Evolutionary conservation across 1,140 invertebrate species (phyloP).

Genomic region (Drosophila bipectinata): DNA sequence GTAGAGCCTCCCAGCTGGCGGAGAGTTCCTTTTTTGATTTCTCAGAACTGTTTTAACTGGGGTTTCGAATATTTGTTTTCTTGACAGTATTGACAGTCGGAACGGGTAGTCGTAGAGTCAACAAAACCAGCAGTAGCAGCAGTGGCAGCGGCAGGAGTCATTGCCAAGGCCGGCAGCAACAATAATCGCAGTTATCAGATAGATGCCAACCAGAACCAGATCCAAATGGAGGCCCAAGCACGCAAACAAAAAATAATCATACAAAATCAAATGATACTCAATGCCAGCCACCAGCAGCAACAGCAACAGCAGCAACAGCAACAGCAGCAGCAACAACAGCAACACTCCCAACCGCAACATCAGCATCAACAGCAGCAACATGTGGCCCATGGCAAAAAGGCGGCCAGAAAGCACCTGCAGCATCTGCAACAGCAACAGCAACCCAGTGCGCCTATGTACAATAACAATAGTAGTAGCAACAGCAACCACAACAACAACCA

Average conservation of each 20-base stretch:
- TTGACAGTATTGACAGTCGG: conserved; percentile 83
- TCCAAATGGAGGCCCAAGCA: conserved; percentile 64
- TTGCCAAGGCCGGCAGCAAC: conserved; percentile 55
- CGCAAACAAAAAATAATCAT: conserved; percentile 83
- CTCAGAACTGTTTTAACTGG: conserved; percentile 32
- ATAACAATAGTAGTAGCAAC: conserved; percentile 62
- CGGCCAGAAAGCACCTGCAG: conserved; percentile 56
- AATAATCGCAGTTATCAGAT: conserved; percentile 72
- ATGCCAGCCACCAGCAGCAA: conserved; percentile 72
- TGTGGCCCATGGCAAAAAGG: conserved; percentile 36
- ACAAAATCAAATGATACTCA: conserved; percentile 83
- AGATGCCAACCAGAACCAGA: conserved; percentile 70
- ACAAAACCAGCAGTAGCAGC: conserved; percentile 66
- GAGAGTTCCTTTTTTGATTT: not conserved
- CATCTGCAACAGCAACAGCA: conserved; percentile 64
- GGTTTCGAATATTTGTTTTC: conserved; percentile 7
- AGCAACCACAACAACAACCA: conserved; percentile 50
- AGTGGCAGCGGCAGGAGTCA: conserved; percentile 47
- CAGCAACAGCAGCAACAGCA: conserved; percentile 67
- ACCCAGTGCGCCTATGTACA: conserved; percentile 67
- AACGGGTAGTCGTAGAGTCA: conserved; percentile 80
- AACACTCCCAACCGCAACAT: conserved; percentile 55
- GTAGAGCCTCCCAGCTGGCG: conserved; percentile 61
- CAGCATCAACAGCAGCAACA: conserved; percentile 55
- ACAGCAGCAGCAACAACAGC: conserved; percentile 55